These are phyloP conservation scores for Saxidomus purpurata DNA, from an alignment of 1,140 invertebrate genomes.

Conservation along the genomic window DNA sequence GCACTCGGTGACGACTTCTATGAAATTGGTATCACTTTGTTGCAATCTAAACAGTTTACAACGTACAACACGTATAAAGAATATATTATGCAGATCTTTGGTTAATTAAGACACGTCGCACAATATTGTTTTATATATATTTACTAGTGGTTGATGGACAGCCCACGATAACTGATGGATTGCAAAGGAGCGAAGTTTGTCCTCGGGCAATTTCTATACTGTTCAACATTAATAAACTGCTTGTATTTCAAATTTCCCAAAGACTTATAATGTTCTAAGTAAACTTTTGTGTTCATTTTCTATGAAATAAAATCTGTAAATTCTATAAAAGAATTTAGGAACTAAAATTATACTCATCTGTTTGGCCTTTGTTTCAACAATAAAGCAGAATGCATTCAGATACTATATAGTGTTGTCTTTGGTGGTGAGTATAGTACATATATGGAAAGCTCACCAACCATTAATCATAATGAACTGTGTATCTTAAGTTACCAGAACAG, in stretches of 20 bases:
- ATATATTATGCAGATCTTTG: too few relatives aligned
- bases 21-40: too few relatives aligned
- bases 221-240: not conserved
- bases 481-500: slow-evolving; percentile 1
- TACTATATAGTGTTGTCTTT: not conserved
- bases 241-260: not conserved
- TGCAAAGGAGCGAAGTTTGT: not conserved
- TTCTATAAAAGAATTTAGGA: too few relatives aligned
- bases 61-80: too few relatives aligned
- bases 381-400: not conserved
- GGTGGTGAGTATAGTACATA: not conserved
- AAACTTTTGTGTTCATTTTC: not conserved
- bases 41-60: too few relatives aligned
- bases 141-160: not conserved
- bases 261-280: not conserved
- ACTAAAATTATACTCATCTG: not conserved
- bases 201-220: slow-evolving; percentile 24
- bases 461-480: not conserved
- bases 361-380: not conserved
- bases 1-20: too few relatives aligned
- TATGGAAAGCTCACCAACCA: not conserved
- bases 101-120: slow-evolving; percentile 4
- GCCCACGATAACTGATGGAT: slow-evolving; percentile 10
- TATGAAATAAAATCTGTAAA: not conserved
- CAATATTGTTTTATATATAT: slow-evolving; percentile 21